Percentiles rank a stretch among this genome's conserved stretches.
These are phyloP conservation scores for Erebia epiphron DNA, from an alignment of 2,888 invertebrate species.

Conservation along the genomic window DNA sequence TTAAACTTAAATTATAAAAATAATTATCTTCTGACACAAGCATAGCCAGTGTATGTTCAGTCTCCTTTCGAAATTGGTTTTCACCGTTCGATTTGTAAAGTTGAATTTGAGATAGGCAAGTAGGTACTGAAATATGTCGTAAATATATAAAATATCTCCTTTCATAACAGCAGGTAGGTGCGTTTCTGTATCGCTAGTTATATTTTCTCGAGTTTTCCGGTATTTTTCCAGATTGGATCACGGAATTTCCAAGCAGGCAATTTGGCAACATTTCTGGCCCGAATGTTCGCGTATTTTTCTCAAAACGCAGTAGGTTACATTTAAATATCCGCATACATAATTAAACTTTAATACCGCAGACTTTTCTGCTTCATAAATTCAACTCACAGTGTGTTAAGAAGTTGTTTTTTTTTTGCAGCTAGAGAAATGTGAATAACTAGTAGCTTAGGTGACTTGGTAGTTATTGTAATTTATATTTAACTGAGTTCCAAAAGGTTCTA, in stretches of 20 bases:
- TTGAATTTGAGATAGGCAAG: too few species aligned
- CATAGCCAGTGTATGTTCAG: too few species aligned
- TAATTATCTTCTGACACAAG: too few species aligned
- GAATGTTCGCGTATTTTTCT: constrained; percentile 7
- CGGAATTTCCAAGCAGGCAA: constrained; percentile 8
- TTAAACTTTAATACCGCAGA: constrained; percentile 7
- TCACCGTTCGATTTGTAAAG: not conserved
- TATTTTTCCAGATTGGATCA: constrained; percentile 7
- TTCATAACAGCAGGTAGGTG: not conserved
- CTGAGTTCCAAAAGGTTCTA: too few species aligned
- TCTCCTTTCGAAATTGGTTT: not conserved
- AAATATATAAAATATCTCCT: constrained; percentile 10
- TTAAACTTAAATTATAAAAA: too few species aligned
- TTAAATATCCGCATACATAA: constrained; percentile 23
- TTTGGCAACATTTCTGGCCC: constrained; percentile 16
- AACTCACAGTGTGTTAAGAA: not conserved
- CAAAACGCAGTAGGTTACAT: constrained; percentile 2
- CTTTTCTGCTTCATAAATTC: constrained; percentile 2
- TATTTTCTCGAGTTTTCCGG: constrained; percentile 4
- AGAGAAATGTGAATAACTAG: not conserved
- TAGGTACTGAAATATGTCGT: not conserved
- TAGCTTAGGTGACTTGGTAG: too few species aligned
- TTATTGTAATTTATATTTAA: too few species aligned
- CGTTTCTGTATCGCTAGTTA: constrained; percentile 9
- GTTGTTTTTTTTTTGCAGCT: not conserved